A percentile compares a stretch with the other conserved stretches of the same genome.
These are phyloP conservation scores for Cranoglanis bouderius DNA, from an alignment of 2,113 vertebrate species.

Conservation along the genomic window DNA sequence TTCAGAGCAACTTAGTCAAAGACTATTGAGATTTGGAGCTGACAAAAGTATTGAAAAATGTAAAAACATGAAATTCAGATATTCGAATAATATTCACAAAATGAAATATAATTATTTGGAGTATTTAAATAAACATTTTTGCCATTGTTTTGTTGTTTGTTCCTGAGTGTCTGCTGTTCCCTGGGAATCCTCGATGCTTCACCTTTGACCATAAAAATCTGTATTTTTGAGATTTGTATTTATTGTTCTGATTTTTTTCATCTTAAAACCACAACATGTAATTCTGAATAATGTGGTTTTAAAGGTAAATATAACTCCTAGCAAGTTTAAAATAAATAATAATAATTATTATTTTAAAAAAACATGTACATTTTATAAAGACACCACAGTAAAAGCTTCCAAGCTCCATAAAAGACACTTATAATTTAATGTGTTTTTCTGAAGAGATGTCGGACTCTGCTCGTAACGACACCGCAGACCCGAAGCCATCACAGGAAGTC, in stretches of 20 bases:
- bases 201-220: not conserved
- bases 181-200: no score
- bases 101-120: not conserved
- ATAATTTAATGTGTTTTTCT: not conserved
- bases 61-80: not conserved
- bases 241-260: not conserved
- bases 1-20: not conserved
- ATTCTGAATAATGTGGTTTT: not conserved
- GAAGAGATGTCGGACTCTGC: no score
- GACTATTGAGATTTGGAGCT: not conserved
- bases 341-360: no score
- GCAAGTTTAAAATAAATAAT: not conserved
- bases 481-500: not conserved
- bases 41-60: not conserved
- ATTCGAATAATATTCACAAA: not conserved
- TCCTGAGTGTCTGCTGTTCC: not conserved
- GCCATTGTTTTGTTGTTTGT: no score
- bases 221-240: not conserved
- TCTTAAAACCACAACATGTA: not conserved
- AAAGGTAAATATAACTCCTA: not conserved
- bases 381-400: not conserved
- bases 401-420: not conserved
- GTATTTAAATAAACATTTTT: not conserved
- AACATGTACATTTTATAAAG: not conserved
- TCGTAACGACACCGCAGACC: no score